Percentiles rank a stretch among this genome's conserved stretches.
Conservation (phyloP, 2,113 vertebrate species). For the Dasyornis broadbenti region DNA sequence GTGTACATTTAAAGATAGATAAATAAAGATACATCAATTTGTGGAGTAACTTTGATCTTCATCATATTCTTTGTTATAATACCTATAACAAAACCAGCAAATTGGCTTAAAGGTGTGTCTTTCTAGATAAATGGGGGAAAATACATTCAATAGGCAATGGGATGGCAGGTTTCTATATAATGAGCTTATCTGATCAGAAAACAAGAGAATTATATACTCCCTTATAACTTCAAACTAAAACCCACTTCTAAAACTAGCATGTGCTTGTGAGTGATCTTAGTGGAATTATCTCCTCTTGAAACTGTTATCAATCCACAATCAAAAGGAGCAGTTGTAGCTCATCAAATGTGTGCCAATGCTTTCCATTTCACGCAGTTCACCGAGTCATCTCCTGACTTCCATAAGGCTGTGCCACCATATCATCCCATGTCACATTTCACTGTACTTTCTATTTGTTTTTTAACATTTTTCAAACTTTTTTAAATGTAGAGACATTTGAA, state of each 20-base stretch:
- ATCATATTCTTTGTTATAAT: background rate
- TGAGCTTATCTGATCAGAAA: background rate
- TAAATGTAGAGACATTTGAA: background rate
- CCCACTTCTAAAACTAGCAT: background rate
- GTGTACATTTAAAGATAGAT: background rate
- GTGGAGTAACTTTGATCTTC: background rate
- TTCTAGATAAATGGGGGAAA: background rate
- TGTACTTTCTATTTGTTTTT: background rate
- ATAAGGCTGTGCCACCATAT: fast-evolving
- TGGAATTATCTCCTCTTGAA: background rate
- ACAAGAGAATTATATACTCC: background rate
- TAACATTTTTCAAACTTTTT: background rate
- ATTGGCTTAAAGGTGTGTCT: background rate
- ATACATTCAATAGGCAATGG: background rate
- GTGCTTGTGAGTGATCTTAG: background rate
- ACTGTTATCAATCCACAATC: too few species aligned
- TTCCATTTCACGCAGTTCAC: background rate
- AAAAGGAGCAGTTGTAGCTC: background rate
- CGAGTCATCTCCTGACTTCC: background rate
- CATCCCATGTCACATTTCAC: background rate
- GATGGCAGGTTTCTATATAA: background rate
- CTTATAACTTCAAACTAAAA: background rate
- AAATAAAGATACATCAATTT: background rate
- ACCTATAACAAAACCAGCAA: background rate
- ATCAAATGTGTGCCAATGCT: background rate